Evolutionary conservation across 2,888 invertebrate genomes (phyloP).

Genomic region (Tachina grossa): DNA sequence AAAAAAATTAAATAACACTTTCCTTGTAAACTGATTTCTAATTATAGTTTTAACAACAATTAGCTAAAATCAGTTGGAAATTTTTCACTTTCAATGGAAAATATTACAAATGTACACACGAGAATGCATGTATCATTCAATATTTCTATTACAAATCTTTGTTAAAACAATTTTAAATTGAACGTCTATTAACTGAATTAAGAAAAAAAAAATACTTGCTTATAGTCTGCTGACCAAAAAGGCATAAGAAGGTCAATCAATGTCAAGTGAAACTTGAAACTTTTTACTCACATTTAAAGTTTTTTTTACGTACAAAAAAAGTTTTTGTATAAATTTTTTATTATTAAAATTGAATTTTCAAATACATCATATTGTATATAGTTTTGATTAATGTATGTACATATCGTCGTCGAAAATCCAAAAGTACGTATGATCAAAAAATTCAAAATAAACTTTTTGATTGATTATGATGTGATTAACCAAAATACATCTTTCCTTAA

Average conservation of each 20-base stretch:
- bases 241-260: constrained; percentile 34
- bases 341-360: constrained; percentile 2
- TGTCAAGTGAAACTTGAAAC: constrained; percentile 15
- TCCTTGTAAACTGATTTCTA: constrained; percentile 24
- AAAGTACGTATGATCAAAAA: no score
- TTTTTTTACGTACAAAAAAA: background rate
- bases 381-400: constrained; percentile 17
- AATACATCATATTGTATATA: background rate
- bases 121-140: background rate
- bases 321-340: background rate
- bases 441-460: no score
- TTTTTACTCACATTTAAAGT: background rate
- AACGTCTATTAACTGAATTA: background rate
- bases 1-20: background rate
- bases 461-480: no score
- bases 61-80: constrained; percentile 1
- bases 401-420: no score
- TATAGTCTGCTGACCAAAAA: constrained; percentile 11
- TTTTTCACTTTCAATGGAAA: constrained; percentile 17
- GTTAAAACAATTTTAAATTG: background rate
- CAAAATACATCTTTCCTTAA: no score
- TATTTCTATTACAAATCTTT: background rate
- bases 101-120: background rate
- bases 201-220: constrained; percentile 6
- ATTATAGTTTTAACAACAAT: constrained; percentile 31